Conservation (phyloP, 2,113 vertebrate species). For the Uropsilus gracilis region DNA sequence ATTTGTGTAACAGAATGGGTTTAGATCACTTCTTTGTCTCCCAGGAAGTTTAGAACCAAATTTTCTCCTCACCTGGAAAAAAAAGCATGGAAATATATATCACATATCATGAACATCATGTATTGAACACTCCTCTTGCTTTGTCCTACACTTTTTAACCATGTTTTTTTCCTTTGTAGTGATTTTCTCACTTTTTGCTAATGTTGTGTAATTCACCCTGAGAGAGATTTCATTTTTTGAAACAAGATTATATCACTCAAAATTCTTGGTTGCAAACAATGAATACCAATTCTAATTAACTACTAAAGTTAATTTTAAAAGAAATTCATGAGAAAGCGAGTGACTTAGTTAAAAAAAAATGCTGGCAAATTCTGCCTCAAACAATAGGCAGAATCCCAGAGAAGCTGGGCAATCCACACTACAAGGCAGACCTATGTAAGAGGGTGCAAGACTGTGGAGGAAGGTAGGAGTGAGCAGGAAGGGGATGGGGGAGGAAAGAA, state of each 20-base stretch:
- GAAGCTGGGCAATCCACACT: not conserved
- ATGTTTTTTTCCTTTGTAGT: not conserved
- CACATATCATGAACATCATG: not conserved
- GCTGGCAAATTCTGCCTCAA: not conserved
- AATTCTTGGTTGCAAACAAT: constrained; percentile 2
- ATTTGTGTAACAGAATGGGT: not conserved
- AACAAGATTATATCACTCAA: constrained; percentile 21
- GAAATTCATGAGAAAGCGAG: not conserved
- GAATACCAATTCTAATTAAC: constrained; percentile 46
- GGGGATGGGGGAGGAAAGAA: too few relatives aligned
- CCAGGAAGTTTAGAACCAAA: not conserved
- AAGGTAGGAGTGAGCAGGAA: not conserved
- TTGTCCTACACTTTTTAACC: not conserved
- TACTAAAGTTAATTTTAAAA: constrained; percentile 8
- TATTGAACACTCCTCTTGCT: not conserved
- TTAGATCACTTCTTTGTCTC: not conserved
- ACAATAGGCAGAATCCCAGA: not conserved
- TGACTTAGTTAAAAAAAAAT: not conserved
- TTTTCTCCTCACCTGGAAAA: not conserved
- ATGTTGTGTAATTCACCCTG: not conserved
- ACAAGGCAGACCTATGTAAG: not conserved
- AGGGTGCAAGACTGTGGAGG: not conserved
- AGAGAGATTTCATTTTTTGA: not conserved
- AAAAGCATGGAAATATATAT: not conserved
- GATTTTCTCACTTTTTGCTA: not conserved